Base-by-base conservation (phyloP, 2,888 invertebrate genomes). In the Stenurella melanura region DNA sequence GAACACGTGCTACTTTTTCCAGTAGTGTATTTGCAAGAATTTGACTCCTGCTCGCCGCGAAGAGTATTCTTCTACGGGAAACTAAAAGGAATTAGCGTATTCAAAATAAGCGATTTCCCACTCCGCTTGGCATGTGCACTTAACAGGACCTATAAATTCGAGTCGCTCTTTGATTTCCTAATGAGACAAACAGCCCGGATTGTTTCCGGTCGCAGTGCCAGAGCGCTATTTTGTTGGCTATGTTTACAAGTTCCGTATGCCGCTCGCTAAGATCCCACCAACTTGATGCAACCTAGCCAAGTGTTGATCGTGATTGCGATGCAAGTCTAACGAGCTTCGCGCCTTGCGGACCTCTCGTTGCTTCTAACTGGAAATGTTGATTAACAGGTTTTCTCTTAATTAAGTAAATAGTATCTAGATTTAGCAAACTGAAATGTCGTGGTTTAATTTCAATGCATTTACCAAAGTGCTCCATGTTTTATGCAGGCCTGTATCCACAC, bases 161-260 rank as follows among this genome's bases (percentile, higher is more conserved):
- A 83, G 80, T 83, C 85, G 86, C 84, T 87, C 86, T 87, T 87
- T 87, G 87, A 87, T 87, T 88, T 86, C 85, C 83, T 87, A 88
- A 88, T 88, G 87, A 87, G 86, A 87, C 87, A 87, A 85, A 87
- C 82, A 83, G 83, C 78, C 85, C 80, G 84, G 83, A 85, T 84
- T 84, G 84, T 84, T 87, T 87, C 86, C 86, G 85, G 85, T 85
- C 83, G 82, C 82, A 83, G 80, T 75, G 80, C 82, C 79, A 63
- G 81, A 80, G 78, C 73, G 69, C 80, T 82, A 78, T 85, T 85
- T 85, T 82, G 83, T 82, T 85, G 85, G 83, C 85, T 82, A 81
- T 84, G 84, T 84, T 83, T 83, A 82, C 85, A 54, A 67, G 67
- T 67, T 17, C 64, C 58, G 34, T 18, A 34, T 64, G 64, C 64